Evolutionary conservation across 2,888 invertebrate genomes (phyloP).

Genomic region (Punctoribates punctum): DNA sequence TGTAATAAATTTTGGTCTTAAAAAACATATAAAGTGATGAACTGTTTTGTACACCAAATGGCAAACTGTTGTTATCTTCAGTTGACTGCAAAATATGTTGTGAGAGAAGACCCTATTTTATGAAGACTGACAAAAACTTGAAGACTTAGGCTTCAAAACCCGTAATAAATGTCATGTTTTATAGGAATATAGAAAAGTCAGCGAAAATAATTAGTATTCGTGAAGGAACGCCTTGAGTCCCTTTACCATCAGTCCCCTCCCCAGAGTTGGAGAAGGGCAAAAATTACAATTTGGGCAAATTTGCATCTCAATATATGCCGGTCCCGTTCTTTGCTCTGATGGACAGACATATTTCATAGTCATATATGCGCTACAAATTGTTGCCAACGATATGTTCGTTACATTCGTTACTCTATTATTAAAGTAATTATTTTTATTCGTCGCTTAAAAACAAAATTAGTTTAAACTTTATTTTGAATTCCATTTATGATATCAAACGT

Average conservation of each 20-base stretch:
- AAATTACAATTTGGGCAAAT: background rate
- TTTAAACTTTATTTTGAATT: background rate
- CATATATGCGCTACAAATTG: background rate
- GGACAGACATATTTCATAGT: conserved; percentile 15
- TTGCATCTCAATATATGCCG: background rate
- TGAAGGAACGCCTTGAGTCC: background rate
- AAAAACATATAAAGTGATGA: too few species aligned
- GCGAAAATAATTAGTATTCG: conserved; percentile 3
- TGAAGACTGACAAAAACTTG: background rate
- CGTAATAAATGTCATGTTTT: conserved; percentile 27
- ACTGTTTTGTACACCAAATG: too few species aligned
- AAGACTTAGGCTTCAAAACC: conserved; percentile 17
- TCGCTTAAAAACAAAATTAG: background rate
- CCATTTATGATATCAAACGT: too few species aligned
- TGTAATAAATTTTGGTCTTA: too few species aligned
- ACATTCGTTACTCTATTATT: conserved; percentile 19
- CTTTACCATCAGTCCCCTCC: too few species aligned
- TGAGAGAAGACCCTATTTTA: too few species aligned
- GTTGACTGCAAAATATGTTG: too few species aligned
- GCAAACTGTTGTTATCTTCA: too few species aligned
- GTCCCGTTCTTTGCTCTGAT: background rate
- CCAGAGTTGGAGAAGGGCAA: background rate
- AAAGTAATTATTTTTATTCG: background rate
- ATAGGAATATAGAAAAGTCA: background rate
- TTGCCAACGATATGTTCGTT: background rate